Base-by-base conservation (phyloP, 2,797 vertebrate species). In the Sitta carolinensis region DNA sequence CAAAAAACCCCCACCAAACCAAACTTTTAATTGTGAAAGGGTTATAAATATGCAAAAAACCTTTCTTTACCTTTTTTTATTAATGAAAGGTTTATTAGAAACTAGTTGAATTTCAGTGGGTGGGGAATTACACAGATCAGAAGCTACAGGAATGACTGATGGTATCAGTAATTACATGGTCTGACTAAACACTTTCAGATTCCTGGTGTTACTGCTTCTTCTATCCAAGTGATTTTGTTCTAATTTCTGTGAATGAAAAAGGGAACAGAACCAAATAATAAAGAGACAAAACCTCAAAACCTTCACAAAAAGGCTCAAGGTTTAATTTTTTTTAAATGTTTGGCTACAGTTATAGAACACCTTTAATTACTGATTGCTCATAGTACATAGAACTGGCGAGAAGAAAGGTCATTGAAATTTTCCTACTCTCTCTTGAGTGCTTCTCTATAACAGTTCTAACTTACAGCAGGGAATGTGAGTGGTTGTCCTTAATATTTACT, bases 381-480 rank as follows among this genome's bases (percentile, higher is more conserved):
- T 11, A 73, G 73, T 84, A 59, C 58, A 45, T 26, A 89, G 59
- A 90, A 48, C 32, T 45, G 34, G 26, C 48, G 85, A 90, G 78
- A 82, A 58, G 47, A 95, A 95, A 95, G 88, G 64, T 89, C 88
- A 84, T 1, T 40, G 57, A 80, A 89, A 42, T 95, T 92, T 94
- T 92, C 55, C 57, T 84, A 13, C n/a, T 81, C 30, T 75, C 85
- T 89, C 40, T 48, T 38, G 64, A 85, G 75, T 80, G 47, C 42
- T 51, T 94, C 68, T 82, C 43, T 54, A 5, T 74, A 91, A 75
- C 10, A 89, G 36, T 55, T 52, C 54, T 80, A 40, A 74, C 8
- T 77, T 77, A 59, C 40, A 66, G 50, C 47, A 18, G 57, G 54
- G 50, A 89, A 77, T 67, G 45, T 63, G 66, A 80, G 16, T 3